phyloP scores from a whole-genome alignment of 2,888 invertebrate species.

The Clistopyga incitator region DNA sequence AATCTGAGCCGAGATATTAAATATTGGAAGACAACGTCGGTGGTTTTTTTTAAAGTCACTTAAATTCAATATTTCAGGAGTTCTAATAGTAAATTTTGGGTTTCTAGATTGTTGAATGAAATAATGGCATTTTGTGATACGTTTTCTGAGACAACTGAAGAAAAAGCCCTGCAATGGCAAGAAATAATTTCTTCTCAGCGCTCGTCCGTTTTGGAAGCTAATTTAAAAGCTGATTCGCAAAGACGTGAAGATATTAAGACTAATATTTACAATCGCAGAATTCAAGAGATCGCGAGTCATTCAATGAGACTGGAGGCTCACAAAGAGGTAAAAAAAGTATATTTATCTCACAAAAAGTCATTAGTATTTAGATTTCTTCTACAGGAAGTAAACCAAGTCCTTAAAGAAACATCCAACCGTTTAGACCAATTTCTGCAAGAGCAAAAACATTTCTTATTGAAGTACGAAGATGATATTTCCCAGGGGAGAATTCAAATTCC shows the following conservation, averaged over 20 bases:
- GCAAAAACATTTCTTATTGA: slow-evolving; percentile 41
- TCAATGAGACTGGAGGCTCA: slow-evolving; percentile 64
- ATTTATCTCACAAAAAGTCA: background rate
- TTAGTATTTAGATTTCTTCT: background rate
- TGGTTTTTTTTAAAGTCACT: background rate
- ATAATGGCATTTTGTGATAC: slow-evolving; percentile 51
- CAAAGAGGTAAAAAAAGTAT: slow-evolving; percentile 58
- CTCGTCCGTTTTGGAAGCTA: slow-evolving; percentile 39
- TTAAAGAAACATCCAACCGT: slow-evolving; percentile 34
- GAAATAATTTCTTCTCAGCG: slow-evolving; percentile 48
- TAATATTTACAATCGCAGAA: slow-evolving; percentile 60
- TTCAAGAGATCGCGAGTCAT: slow-evolving; percentile 66
- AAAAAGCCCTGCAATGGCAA: slow-evolving; percentile 61
- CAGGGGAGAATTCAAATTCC: slow-evolving; percentile 44
- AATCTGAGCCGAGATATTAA: slow-evolving; percentile 35
- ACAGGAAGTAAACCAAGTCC: slow-evolving; percentile 54
- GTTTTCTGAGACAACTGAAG: slow-evolving; percentile 55
- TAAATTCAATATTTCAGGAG: background rate
- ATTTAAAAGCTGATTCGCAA: slow-evolving; percentile 54
- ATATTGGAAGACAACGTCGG: slow-evolving; percentile 51
- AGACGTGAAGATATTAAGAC: slow-evolving; percentile 57
- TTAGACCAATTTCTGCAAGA: slow-evolving; percentile 55
- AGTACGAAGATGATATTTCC: slow-evolving; percentile 12
- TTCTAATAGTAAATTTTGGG: background rate
- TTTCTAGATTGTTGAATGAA: slow-evolving; percentile 61